Base-by-base conservation (phyloP, 1,140 invertebrate genomes). In the Heliconius melpomene region DNA sequence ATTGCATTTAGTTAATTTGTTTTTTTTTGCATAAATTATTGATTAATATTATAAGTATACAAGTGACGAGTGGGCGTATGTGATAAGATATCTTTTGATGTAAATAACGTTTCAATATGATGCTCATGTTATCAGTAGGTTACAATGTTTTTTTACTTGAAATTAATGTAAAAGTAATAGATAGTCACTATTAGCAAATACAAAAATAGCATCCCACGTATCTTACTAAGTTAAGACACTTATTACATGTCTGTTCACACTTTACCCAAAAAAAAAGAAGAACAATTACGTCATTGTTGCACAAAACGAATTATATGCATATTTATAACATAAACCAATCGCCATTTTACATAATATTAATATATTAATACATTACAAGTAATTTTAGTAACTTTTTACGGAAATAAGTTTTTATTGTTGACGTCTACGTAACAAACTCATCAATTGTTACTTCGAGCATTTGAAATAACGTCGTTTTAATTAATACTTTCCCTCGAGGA, bases 401-500 rank as follows among this genome's bases (percentile, higher is more conserved):
- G 60, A 66, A 66, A 13, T 66, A n/a, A 26, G 13, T 29, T 66
- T 6, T 38, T 38, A 40, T 32, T 66, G 36, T 38, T 26, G 13
- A 57, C 32, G 29, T 7, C 52, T 18, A 54, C 36, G 74, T 23
- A 75, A 75, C 54, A 52, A 52, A 57, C 74, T 75, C 74, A 77
- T 84, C 75, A 76, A 80, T 77, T 72, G 73, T 85, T 79, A 81
- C 76, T 32, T 72, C 40, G 79, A 74, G 77, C 79, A 71, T 81
- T 82, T 82, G 85, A 87, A 89, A 86, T 90, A 86, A 87, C 85
- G 84, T 84, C 57, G 82, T 77, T 86, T 88, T 89, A 90, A 91
- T 91, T 89, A 91, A 86, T 88, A 91, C 90, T 93, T 93, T 93
- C 91, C 90, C 91, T 86, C 77, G 77, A 87, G 89, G 90, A 90